phyloP scores from a whole-genome alignment of 2,888 invertebrate species.

The Mythimna lalbum region DNA sequence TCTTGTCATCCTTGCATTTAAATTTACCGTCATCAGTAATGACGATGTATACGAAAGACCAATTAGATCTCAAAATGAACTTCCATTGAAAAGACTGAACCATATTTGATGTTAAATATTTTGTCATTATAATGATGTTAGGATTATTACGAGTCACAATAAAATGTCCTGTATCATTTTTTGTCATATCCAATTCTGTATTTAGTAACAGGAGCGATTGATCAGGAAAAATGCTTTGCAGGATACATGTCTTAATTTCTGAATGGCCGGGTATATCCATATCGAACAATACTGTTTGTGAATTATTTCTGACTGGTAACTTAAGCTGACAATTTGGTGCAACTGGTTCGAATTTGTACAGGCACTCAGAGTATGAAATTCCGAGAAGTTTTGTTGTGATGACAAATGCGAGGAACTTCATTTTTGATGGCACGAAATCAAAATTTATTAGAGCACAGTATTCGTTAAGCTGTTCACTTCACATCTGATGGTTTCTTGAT shows the following conservation, averaged over 20 bases:
- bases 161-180: background rate
- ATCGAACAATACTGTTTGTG: constrained; percentile 41
- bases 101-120: constrained; percentile 51
- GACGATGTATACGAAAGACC: constrained; percentile 68
- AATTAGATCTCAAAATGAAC: constrained; percentile 53
- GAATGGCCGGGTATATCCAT: background rate
- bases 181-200: background rate
- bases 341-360: constrained; percentile 9
- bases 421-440: constrained; percentile 8
- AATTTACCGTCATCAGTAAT: constrained; percentile 61
- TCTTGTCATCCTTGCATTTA: constrained; percentile 65
- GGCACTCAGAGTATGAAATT: constrained; percentile 5
- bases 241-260: constrained; percentile 36
- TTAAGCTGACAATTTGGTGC: constrained; percentile 21
- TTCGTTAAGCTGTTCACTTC: background rate
- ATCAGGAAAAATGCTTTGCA: constrained; percentile 18
- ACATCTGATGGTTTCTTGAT: background rate
- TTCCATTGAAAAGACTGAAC: constrained; percentile 38
- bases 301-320: constrained; percentile 22
- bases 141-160: constrained; percentile 33
- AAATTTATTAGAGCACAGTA: background rate
- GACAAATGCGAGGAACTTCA: constrained; percentile 10
- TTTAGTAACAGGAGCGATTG: constrained; percentile 33
- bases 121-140: constrained; percentile 62
- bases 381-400: background rate